Base-by-base conservation (phyloP, 2,888 invertebrate species). In the Cataglyphis albicans region DNA sequence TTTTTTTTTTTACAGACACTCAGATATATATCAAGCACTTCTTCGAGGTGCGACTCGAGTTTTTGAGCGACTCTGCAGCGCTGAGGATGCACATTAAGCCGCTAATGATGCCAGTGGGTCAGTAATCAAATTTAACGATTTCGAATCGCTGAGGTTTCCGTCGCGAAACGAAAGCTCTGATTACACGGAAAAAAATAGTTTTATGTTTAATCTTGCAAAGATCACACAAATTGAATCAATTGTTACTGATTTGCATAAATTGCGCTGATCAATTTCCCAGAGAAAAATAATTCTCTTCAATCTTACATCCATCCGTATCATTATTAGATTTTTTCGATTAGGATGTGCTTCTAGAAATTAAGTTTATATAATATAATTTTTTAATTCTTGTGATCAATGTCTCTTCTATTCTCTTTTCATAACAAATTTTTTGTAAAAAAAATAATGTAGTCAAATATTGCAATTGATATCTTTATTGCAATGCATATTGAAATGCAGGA, bases 21-120 rank as follows among this genome's bases (percentile, higher is more conserved):
- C 32, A 38, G 59, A 59, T 29, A 83, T 86, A 81, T 78, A 86
- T 84, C 81, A 86, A 68, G 21, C 57, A 57, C 21, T 84, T 83
- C 35, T 29, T 68, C 55, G 44, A 52, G 15, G n/a, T 41, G 29
- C 48, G 4, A 57, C 2, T 44, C 21, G 25, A 65, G n/a, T 75
- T 84, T 84, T 82, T 63, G 35, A 83, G 29, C 29, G 41, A 81
- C 29, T 2, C 2, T 21, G 35, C 12, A 88, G 25, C 67, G 81
- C 78, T 81, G 81, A 86, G 61, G n/a, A 29, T 48, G 70, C 41
- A 76, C 55, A 21, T 67, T 85, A 59, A 61, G 57, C 44, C 10
- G 35, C 57, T 63, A 52, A 63, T 74, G 61, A 9, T 35, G 59
- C 18, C 15, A 57, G 32, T 59, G 41, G 41, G 10, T 35, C 63